Conservation (phyloP, 2,113 vertebrate species). For the Taurulus bubalis region DNA sequence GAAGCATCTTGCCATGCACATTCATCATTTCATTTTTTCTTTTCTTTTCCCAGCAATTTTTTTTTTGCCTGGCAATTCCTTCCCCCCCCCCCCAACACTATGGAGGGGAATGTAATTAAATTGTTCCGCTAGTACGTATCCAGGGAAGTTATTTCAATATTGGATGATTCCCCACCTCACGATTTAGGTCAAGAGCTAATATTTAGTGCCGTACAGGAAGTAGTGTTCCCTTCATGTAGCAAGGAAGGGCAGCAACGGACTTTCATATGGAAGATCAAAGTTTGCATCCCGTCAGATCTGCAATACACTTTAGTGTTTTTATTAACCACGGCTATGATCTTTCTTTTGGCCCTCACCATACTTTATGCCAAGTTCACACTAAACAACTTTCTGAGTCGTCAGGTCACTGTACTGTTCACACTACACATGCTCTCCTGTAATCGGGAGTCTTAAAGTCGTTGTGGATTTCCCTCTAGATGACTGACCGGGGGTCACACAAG, state of each 20-base stretch:
- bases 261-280: background rate
- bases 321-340: background rate
- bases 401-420: background rate
- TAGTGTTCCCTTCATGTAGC: background rate
- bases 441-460: background rate
- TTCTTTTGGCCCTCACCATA: background rate
- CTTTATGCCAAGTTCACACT: background rate
- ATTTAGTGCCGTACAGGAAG: background rate
- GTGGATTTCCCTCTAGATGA: background rate
- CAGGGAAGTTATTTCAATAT: background rate
- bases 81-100: background rate
- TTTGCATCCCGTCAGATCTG: background rate
- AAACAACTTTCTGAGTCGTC: background rate
- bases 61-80: background rate
- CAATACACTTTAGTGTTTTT: background rate
- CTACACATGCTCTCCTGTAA: background rate
- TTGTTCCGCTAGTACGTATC: background rate
- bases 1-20: background rate
- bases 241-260: background rate
- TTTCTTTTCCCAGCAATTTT: background rate
- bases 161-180: background rate
- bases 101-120: constrained; percentile 10
- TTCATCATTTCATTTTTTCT: background rate
- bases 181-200: background rate
- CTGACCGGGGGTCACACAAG: background rate